Evolutionary conservation across 2,888 invertebrate species (phyloP), one percentile per base, ranked within the genome.

Genomic region (Julus scandinavius): DNA sequence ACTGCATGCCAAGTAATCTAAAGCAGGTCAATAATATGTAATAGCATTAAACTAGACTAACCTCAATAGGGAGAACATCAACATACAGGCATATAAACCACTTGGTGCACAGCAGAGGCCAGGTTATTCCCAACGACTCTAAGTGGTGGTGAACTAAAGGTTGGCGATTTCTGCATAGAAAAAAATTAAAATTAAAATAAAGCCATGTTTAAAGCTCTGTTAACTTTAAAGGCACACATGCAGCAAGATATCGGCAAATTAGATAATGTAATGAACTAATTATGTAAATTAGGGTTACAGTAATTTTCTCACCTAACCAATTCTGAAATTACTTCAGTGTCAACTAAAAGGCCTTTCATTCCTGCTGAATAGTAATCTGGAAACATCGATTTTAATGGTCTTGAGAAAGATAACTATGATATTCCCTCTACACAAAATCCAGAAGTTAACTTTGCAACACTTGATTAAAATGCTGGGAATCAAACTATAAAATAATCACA

Each of bases 31-130:
- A 45, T 45, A 45, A 45, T 5, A 45, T 45, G 5, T 7, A 45
- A 45, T 45, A 45, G 45, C 45, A 54, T 54, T 54, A 54, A 13
- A n/a, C n/a, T 20, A 5, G 20, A 80, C 90, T 91, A 92, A 95
- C 95, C 93, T 98, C 98, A 89, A 96, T 95, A 0, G 98, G 98
- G 89, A 98, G 94, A 88, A 98, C 97, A 93, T 98, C 98, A 87
- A 97, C 96, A 93, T 96, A 98, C 87, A 98, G 93, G 92, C 98
- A 98, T 91, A 98, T 96, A 92, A 98, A 98, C 98, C 98, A 98
- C 93, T 98, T 98, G 89, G 97, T 97, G 49, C 96, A 96, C 91
- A 98, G 95, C 89, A 98, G 96, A 88, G 97, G 96, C 96, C 97
- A 98, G 17, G 97, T 96, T 91, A 98, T 94, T 89, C 96, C 97